These are phyloP conservation scores for Tenualosa thibaudeaui DNA, from an alignment of 2,797 vertebrate genomes.

Conservation along the genomic window DNA sequence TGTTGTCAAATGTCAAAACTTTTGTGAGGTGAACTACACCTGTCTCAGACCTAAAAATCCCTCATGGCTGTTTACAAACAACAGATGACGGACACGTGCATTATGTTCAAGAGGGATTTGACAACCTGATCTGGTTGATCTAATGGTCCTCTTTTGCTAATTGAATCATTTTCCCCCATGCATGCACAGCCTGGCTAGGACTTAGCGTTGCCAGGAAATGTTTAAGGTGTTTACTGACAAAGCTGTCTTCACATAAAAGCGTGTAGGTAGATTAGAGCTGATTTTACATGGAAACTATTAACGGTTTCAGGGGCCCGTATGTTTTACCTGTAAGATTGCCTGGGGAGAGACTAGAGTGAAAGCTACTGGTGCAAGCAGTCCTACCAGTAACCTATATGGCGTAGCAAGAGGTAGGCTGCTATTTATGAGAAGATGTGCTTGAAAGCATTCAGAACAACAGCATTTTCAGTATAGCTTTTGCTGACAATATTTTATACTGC, in stretches of 20 bases:
- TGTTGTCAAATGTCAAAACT: no score
- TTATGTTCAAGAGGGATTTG: not conserved
- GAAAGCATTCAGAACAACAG: no score
- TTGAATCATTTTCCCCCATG: slow-evolving; percentile 47
- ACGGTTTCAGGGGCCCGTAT: slow-evolving; percentile 45
- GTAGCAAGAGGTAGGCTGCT: not conserved
- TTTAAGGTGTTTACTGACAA: slow-evolving; percentile 20
- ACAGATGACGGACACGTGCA: not conserved
- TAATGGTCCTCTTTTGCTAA: slow-evolving; percentile 43
- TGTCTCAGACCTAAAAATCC: not conserved
- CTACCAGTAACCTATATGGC: not conserved
- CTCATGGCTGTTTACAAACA: no score
- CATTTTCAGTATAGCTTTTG: no score
- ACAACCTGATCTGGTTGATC: slow-evolving; percentile 37
- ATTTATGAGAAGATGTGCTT: not conserved
- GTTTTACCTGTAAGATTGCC: slow-evolving; percentile 49
- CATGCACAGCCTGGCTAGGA: not conserved
- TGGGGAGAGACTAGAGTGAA: slow-evolving; percentile 44
- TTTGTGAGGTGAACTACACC: not conserved
- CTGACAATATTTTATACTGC: not conserved
- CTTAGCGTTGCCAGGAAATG: slow-evolving; percentile 12
- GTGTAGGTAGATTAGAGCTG: slow-evolving; percentile 46
- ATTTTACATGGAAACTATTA: slow-evolving; percentile 40
- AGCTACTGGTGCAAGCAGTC: not conserved
- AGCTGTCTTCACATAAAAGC: slow-evolving; percentile 13